phyloP scores from a whole-genome alignment of 2,888 invertebrate species.

The Acleris literana region DNA sequence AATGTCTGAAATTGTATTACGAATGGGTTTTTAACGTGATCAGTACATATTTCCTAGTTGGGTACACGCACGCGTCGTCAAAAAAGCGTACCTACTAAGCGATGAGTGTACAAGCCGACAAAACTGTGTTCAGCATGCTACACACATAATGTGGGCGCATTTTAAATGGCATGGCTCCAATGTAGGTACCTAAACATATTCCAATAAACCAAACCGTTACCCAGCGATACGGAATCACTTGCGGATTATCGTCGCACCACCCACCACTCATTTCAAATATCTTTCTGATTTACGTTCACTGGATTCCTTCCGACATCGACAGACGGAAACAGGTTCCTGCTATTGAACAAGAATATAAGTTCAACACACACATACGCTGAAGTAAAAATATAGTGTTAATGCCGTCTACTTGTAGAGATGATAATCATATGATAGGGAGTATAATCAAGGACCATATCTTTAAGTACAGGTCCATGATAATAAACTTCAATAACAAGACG shows the following conservation, averaged over 20 bases:
- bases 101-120: constrained; percentile 27
- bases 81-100: constrained; percentile 9
- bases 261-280: constrained; percentile 57
- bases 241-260: constrained; percentile 56
- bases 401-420: neutral
- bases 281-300: constrained; percentile 35
- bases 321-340: constrained; percentile 21
- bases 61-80: constrained; percentile 3
- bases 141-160: constrained; percentile 37
- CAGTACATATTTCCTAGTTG: constrained; percentile 1
- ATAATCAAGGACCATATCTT: no score
- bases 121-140: constrained; percentile 36
- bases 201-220: constrained; percentile 67
- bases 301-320: constrained; percentile 17
- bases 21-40: neutral
- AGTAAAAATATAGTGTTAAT: neutral
- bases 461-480: no score
- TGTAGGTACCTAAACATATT: constrained; percentile 50
- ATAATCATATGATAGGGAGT: neutral
- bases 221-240: constrained; percentile 66
- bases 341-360: constrained; percentile 12
- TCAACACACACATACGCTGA: no score
- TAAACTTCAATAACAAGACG: no score
- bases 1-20: neutral
- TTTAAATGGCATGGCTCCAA: constrained; percentile 52